Evolutionary conservation across 1,140 invertebrate genomes (phyloP), one percentile per base, ranked within the genome.

Genomic region (Drosophila tropicalis): DNA sequence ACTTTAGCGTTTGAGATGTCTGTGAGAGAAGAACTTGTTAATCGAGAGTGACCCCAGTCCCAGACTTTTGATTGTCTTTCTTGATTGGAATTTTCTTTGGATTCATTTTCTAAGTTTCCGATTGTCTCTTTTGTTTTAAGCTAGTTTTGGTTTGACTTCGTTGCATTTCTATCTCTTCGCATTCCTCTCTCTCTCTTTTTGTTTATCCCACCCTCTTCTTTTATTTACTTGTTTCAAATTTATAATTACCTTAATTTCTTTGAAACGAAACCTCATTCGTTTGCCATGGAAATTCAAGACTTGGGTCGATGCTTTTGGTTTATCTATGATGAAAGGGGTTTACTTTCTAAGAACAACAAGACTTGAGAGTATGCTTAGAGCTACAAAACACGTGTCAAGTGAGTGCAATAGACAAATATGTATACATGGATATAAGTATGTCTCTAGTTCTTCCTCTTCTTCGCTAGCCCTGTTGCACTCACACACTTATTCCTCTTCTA

Each of bases 341-440:
- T 39, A 7, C 10, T 44, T 47, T 47, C 44, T 5, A 15, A 12
- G 19, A 39, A 34, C 22, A 51, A 51, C 13, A 40, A 47, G 29
- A 10, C 64, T 51, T 39, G 15, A 39, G 13, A 40, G 63, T 5
- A 51, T 15, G 61, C 34, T 39, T 12, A 41, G 17, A 47, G 15
- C 25, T 9, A 67, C 9, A 61, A 73, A 76, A 62, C 62, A 70
- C 62, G 51, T 68, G 80, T 83, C 71, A 78, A 76, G 51, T 80
- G 61, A 58, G 54, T 63, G 70, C 70, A 74, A 71, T 72, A 51
- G 44, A 51, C 44, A 51, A 69, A 62, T 40, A 41, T 56, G 76
- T 67, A 54, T 41, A 72, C 34, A 40, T 67, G 62, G 70, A 39
- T 47, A 39, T 75, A 57, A 62, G 54, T 67, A 67, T 62, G 72